phyloP scores from a whole-genome alignment of 2,113 vertebrate genomes.

The Rhabdomys dilectus region DNA sequence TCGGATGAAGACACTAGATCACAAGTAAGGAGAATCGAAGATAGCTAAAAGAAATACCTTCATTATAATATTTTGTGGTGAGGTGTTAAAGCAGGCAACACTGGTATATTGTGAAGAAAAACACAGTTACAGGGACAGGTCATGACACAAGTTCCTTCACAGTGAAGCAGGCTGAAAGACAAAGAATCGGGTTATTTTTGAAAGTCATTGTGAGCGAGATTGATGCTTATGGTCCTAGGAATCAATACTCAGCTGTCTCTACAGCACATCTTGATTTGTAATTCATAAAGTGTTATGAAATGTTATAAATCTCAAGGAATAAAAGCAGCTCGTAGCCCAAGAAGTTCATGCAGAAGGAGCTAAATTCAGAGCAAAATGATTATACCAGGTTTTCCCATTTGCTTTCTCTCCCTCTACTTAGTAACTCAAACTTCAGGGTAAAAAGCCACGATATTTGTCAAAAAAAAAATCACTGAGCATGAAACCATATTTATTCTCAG shows the following conservation, averaged over 20 bases:
- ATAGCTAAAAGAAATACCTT: background rate
- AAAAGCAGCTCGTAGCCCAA: constrained; percentile 17
- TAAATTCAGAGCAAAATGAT: background rate
- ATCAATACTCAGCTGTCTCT: constrained; percentile 54
- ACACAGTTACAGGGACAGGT: background rate
- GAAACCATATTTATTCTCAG: background rate
- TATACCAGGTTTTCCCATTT: constrained; percentile 70
- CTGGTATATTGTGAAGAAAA: background rate
- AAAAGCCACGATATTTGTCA: background rate
- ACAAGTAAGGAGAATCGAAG: constrained; percentile 21
- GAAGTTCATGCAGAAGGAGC: constrained; percentile 57
- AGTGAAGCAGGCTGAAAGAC: constrained; percentile 59
- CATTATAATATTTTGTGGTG: background rate
- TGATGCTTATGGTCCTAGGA: constrained; percentile 64
- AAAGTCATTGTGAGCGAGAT: constrained; percentile 44
- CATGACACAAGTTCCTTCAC: constrained; percentile 47
- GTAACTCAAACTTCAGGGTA: background rate
- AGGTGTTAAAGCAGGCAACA: constrained; percentile 9
- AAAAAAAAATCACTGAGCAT: background rate
- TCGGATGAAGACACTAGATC: background rate
- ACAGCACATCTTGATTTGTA: constrained; percentile 72
- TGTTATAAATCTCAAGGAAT: constrained; percentile 56
- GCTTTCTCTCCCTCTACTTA: background rate
- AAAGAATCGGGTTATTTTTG: constrained; percentile 69
- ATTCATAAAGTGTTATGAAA: constrained; percentile 64